Evolutionary conservation across 2,113 vertebrate species (phyloP).

Genomic region (Nettapus auritus): DNA sequence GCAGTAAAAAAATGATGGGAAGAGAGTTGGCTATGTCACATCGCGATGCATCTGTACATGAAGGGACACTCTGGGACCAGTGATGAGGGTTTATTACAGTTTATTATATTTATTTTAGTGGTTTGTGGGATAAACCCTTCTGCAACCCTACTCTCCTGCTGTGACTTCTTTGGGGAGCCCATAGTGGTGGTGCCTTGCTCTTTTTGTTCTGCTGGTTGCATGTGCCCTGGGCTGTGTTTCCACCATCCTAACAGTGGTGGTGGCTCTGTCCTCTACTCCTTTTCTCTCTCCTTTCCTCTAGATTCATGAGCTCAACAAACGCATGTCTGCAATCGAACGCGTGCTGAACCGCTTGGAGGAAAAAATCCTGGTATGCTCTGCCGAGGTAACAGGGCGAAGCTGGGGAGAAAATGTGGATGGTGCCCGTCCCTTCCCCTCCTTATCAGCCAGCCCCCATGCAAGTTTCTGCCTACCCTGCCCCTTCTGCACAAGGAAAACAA

Average conservation of each 20-base stretch:
- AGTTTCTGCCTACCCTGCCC: neutral
- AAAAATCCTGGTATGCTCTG: constrained; percentile 74
- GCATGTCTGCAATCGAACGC: constrained; percentile 81
- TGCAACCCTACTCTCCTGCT: neutral
- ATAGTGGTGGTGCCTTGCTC: accelerated
- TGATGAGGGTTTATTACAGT: neutral
- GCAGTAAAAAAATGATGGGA: accelerated
- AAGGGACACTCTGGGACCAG: neutral
- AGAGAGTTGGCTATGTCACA: neutral
- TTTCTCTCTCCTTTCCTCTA: constrained; percentile 44
- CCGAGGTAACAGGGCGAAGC: constrained; percentile 73
- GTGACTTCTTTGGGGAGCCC: accelerated
- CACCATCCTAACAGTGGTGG: neutral
- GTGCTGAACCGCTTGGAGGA: constrained; percentile 84
- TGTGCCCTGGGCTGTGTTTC: neutral
- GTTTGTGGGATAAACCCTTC: neutral
- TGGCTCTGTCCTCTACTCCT: neutral
- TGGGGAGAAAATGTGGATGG: neutral
- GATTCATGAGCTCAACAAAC: constrained; percentile 85
- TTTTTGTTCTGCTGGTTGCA: neutral
- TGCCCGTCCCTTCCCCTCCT: neutral
- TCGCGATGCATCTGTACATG: neutral
- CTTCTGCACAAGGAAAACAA: neutral
- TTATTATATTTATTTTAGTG: too few species aligned
- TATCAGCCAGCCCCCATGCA: accelerated